Conservation (phyloP, 2,888 invertebrate genomes). For the Stomorhina lunata region DNA sequence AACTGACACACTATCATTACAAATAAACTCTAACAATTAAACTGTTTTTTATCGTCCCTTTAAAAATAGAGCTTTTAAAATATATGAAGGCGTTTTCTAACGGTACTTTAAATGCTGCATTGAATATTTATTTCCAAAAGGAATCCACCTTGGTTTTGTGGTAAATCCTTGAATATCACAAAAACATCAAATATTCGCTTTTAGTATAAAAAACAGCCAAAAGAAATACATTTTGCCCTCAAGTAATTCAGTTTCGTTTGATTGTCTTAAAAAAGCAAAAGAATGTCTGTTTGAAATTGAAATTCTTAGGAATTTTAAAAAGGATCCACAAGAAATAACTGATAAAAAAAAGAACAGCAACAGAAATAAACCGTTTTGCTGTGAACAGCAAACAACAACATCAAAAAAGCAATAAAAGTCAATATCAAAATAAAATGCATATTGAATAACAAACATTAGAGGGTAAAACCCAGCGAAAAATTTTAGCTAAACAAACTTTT, state of each 20-base stretch:
- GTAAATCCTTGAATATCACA: slow-evolving; percentile 22
- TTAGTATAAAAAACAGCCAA: slow-evolving; percentile 6
- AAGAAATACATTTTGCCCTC: slow-evolving; percentile 15
- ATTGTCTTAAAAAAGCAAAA: slow-evolving; percentile 12
- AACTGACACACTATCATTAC: too few relatives aligned
- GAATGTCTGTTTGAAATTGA: slow-evolving; percentile 38
- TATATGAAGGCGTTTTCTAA: slow-evolving; percentile 51
- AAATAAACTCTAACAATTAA: background rate
- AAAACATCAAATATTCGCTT: slow-evolving; percentile 19
- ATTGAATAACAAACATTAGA: slow-evolving; percentile 61
- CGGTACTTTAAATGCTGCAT: slow-evolving; percentile 43
- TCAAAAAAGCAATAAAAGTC: slow-evolving; percentile 44
- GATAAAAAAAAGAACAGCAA: slow-evolving; percentile 68
- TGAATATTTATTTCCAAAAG: background rate
- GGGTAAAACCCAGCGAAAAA: slow-evolving; percentile 2
- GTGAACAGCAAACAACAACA: slow-evolving; percentile 63
- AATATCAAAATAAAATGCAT: slow-evolving; percentile 47
- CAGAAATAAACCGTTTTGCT: slow-evolving; percentile 56
- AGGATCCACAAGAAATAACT: background rate
- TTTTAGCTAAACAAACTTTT: background rate
- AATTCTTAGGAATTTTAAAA: slow-evolving; percentile 56
- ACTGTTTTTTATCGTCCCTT: background rate
- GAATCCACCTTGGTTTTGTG: slow-evolving; percentile 6
- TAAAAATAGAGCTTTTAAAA: background rate
- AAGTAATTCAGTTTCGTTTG: slow-evolving; percentile 11